These are phyloP conservation scores for Pelusios castaneus DNA, from an alignment of 2,113 vertebrate genomes.

Conservation along the genomic window DNA sequence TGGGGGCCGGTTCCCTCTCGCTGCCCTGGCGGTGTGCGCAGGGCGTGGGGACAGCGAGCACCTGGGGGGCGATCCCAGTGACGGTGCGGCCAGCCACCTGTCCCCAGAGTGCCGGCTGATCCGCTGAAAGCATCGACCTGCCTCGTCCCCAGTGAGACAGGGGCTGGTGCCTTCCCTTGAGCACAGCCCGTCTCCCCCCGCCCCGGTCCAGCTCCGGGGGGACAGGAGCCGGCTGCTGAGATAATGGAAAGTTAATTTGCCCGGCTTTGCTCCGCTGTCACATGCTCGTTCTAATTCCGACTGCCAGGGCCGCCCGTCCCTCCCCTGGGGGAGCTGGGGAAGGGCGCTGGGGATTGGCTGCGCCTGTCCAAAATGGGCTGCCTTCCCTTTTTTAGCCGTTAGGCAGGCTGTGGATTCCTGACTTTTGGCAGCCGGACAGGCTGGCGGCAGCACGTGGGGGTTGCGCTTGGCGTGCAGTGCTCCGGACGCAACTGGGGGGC, in stretches of 20 bases:
- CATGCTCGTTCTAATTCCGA: constrained; percentile 69
- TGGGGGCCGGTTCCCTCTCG: too few species aligned
- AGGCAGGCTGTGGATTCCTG: constrained; percentile 87
- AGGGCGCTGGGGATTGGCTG: constrained; percentile 84
- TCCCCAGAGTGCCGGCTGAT: background rate
- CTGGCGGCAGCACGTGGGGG: constrained; percentile 86
- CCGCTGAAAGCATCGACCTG: background rate
- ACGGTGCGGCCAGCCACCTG: background rate
- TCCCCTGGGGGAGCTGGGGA: constrained; percentile 70
- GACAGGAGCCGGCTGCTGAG: constrained; percentile 61
- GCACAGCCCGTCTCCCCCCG: background rate
- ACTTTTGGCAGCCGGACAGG: constrained; percentile 87
- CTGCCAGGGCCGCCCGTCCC: constrained; percentile 29
- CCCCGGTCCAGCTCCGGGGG: background rate
- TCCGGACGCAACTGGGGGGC: background rate
- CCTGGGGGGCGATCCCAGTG: background rate
- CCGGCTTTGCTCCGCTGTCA: constrained; percentile 67
- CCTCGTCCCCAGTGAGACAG: background rate
- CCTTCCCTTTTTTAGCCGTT: constrained; percentile 95
- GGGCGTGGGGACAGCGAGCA: background rate
- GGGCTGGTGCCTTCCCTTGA: background rate
- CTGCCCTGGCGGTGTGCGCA: too few species aligned
- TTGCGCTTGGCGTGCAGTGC: background rate
- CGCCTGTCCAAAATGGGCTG: constrained; percentile 88
- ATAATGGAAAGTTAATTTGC: constrained; percentile 74